phyloP scores from a whole-genome alignment of 2,797 vertebrate genomes.

The Epinephelus coioides region DNA sequence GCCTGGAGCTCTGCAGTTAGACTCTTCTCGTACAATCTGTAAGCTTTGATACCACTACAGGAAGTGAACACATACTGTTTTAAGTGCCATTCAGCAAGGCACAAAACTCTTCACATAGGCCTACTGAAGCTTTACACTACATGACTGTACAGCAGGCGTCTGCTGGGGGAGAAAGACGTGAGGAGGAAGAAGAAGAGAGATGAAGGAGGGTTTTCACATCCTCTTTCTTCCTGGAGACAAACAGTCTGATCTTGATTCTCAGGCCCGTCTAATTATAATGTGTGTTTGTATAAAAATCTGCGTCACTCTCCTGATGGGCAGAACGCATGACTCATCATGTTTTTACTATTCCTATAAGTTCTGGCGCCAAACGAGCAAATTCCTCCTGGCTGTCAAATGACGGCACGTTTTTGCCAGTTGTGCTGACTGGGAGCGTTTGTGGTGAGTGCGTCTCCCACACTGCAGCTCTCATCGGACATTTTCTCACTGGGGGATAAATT shows the following conservation, averaged over 20 bases:
- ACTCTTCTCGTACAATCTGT: no score
- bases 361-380: background rate
- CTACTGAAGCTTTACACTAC: no score
- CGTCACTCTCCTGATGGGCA: background rate
- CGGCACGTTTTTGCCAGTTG: conserved; percentile 4
- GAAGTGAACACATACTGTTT: no score
- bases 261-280: background rate
- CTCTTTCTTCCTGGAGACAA: no score
- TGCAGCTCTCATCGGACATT: conserved; percentile 29
- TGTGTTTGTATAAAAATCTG: background rate
- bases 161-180: no score
- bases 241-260: background rate
- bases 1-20: no score
- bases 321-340: background rate
- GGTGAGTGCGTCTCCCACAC: background rate
- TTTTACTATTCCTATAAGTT: background rate
- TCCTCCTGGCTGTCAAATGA: conserved; percentile 18
- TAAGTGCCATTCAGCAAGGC: no score
- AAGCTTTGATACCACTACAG: no score
- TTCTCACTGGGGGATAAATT: conserved; percentile 73
- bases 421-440: conserved; percentile 42
- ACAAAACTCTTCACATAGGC: no score
- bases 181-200: no score
- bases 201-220: no score
- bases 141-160: no score